Evolutionary conservation across 2,888 invertebrate genomes (phyloP).

Genomic region (Agrotis ipsilon): DNA sequence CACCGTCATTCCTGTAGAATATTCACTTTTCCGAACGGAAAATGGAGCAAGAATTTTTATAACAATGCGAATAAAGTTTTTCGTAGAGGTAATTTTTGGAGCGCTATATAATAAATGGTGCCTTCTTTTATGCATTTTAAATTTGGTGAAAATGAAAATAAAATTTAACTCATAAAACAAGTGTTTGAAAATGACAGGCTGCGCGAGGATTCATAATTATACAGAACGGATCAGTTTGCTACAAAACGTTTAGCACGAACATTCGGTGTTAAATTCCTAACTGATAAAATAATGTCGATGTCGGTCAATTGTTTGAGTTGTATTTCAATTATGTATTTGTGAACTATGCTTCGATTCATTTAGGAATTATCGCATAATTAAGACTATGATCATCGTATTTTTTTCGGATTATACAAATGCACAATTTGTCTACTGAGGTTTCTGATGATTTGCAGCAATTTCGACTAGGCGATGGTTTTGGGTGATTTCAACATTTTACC

Average conservation of each 20-base stretch:
- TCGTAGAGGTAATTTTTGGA: neutral
- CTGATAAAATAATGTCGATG: neutral
- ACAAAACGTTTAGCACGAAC: slow-evolving; percentile 19
- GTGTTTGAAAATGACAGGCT: neutral
- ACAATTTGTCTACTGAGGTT: no score
- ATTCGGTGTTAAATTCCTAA: slow-evolving; percentile 13
- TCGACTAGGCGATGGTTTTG: no score
- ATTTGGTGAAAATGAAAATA: slow-evolving; percentile 12
- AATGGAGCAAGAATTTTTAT: slow-evolving; percentile 5
- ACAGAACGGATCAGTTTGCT: neutral
- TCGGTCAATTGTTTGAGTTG: neutral
- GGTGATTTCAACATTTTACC: no score
- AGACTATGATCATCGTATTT: neutral
- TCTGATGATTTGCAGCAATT: no score
- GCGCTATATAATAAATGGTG: neutral
- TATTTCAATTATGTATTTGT: no score
- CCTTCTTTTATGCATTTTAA: neutral
- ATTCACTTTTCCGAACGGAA: neutral
- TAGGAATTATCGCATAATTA: neutral
- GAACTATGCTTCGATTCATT: neutral
- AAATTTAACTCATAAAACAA: neutral
- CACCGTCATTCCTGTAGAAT: slow-evolving; percentile 1
- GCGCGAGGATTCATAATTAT: neutral
- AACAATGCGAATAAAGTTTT: slow-evolving; percentile 8
- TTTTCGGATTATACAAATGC: no score